A percentile compares a stretch with the other conserved stretches of the same genome.
Evolutionary conservation across 2,113 vertebrate genomes (phyloP).

Genomic region (Barbus barbus): DNA sequence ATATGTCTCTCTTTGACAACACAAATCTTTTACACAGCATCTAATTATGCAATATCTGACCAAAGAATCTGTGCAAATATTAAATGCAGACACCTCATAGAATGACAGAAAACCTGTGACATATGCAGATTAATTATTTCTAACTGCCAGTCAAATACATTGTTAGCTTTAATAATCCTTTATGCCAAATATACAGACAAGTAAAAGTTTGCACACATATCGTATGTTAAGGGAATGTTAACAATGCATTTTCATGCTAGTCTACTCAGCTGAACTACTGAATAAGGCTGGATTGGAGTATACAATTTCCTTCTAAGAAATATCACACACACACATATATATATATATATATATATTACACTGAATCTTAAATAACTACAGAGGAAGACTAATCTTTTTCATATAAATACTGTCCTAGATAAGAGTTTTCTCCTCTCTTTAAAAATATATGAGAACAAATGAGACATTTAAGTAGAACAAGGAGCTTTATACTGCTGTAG

Average conservation of each 20-base stretch:
- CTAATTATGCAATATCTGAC: background rate
- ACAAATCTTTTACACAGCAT: background rate
- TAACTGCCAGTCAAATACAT: background rate
- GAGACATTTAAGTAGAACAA: background rate
- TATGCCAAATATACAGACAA: background rate
- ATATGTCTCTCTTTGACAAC: background rate
- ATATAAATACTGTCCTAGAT: background rate
- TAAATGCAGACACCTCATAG: too few relatives aligned
- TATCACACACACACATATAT: too few relatives aligned
- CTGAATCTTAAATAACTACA: background rate
- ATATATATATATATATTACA: background rate
- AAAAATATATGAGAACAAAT: constrained; percentile 6
- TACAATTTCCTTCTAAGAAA: background rate
- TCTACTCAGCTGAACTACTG: background rate
- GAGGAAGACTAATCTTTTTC: background rate
- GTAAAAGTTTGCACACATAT: background rate
- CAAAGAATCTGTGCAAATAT: background rate
- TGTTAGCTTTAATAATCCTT: background rate
- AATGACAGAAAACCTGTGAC: too few relatives aligned
- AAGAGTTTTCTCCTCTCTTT: background rate
- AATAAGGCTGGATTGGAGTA: background rate
- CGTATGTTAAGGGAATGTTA: background rate
- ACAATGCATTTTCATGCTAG: background rate
- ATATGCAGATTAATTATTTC: too few relatives aligned
- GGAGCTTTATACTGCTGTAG: background rate